Evolutionary conservation across 2,797 vertebrate genomes (phyloP).

Genomic region (Sciurus carolinensis): DNA sequence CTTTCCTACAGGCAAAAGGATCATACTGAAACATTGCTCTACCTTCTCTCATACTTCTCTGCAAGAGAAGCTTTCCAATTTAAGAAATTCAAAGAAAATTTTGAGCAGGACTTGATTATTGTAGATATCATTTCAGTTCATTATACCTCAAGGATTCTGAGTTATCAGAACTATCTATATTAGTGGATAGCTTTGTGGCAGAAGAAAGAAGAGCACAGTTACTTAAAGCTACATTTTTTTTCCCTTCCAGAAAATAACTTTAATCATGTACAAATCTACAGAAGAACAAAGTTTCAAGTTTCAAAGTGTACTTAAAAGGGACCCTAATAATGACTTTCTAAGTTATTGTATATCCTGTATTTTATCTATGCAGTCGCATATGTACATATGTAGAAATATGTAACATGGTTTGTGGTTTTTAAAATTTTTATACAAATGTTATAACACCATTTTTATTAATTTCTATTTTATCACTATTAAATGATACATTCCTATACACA

Average conservation of each 20-base stretch:
- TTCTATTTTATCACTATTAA: not conserved
- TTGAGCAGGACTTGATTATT: not conserved
- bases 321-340: not conserved
- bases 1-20: slow-evolving; percentile 11
- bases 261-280: slow-evolving; percentile 8
- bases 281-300: not conserved
- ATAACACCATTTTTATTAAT: not conserved
- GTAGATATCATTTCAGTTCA: slow-evolving; percentile 57
- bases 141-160: not conserved
- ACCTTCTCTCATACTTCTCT: slow-evolving; percentile 65
- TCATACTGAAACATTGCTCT: slow-evolving; percentile 46
- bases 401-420: not conserved
- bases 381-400: not conserved
- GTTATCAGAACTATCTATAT: slow-evolving; percentile 53
- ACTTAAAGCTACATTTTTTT: not conserved
- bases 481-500: not conserved
- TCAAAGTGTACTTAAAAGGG: slow-evolving; percentile 56
- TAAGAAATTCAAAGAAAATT: slow-evolving; percentile 68
- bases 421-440: not conserved
- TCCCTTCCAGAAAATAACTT: not conserved
- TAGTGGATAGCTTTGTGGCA: slow-evolving; percentile 34
- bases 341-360: not conserved
- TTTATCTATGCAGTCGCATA: not conserved
- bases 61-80: slow-evolving; percentile 41
- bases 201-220: slow-evolving; percentile 28